Percentiles rank a stretch among this genome's conserved stretches.
These are phyloP conservation scores for Ruditapes philippinarum DNA, from an alignment of 1,140 invertebrate genomes.

Conservation along the genomic window DNA sequence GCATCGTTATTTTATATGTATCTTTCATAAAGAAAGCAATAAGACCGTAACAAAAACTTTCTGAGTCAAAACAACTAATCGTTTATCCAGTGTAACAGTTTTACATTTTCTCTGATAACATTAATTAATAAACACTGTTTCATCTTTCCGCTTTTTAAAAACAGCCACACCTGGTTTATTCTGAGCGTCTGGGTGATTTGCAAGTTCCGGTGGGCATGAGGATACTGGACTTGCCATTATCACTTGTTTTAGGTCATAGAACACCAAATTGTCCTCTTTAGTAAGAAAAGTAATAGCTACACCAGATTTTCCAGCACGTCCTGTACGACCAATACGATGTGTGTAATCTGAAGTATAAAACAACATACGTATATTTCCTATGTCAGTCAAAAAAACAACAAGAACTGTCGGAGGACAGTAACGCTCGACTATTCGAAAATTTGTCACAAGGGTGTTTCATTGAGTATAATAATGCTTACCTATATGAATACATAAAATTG, in stretches of 20 bases:
- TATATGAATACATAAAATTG: too few species aligned
- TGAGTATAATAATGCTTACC: too few species aligned
- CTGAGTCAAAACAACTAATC: background rate
- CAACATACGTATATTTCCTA: background rate
- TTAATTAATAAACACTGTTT: constrained; percentile 87
- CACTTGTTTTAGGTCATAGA: constrained; percentile 99
- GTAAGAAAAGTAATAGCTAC: constrained; percentile 98
- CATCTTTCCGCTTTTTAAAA: constrained; percentile 96
- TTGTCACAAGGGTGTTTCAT: too few species aligned
- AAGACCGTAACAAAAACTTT: background rate
- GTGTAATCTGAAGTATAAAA: constrained; percentile 94
- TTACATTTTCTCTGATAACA: background rate
- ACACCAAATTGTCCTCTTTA: constrained; percentile 98
- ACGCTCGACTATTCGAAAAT: too few species aligned
- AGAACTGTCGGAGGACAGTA: too few species aligned
- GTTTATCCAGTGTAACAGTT: background rate
- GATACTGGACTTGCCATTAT: constrained; percentile 97
- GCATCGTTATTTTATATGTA: too few species aligned
- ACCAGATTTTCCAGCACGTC: constrained; percentile 99
- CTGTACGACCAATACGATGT: constrained; percentile 99
- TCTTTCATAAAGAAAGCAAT: too few species aligned
- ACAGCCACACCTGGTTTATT: constrained; percentile 98
- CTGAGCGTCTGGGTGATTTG: constrained; percentile 99
- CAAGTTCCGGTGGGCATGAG: constrained; percentile 97
- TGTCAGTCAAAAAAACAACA: too few species aligned